phyloP scores from a whole-genome alignment of 2,113 vertebrate genomes.

The Oxygymnocypris stewartii region DNA sequence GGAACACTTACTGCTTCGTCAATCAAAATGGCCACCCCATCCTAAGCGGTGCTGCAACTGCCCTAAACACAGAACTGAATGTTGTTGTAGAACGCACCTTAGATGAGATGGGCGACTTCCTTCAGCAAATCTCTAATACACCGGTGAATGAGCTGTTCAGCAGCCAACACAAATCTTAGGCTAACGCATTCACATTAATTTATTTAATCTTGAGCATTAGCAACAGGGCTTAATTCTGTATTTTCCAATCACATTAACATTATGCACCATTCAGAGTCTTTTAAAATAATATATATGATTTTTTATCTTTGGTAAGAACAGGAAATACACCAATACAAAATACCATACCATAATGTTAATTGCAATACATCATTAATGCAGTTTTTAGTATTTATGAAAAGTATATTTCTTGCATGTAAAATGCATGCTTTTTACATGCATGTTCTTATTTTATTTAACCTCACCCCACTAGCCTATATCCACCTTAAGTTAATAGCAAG shows the following conservation, averaged over 20 bases:
- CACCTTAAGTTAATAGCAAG: neutral
- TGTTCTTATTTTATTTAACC: neutral
- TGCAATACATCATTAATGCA: neutral
- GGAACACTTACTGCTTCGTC: conserved; percentile 76
- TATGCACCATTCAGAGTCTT: neutral
- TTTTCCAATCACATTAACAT: neutral
- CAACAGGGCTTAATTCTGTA: neutral
- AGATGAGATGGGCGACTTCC: conserved; percentile 61
- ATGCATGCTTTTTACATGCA: neutral
- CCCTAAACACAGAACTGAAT: conserved; percentile 71
- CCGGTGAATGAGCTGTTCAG: conserved; percentile 69
- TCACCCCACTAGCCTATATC: neutral
- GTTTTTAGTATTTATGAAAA: neutral
- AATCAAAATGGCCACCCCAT: conserved; percentile 66
- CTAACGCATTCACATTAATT: neutral
- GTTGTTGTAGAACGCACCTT: conserved; percentile 63
- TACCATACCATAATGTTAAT: neutral
- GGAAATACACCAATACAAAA: neutral
- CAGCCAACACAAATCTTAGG: conserved; percentile 59
- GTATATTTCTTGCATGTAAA: neutral
- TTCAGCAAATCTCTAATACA: conserved; percentile 66
- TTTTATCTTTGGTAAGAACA: neutral
- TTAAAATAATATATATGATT: neutral
- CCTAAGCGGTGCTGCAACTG: conserved; percentile 64
- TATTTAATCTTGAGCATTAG: neutral